Base-by-base conservation (phyloP, 35 echinoderm and acorn worm genomes). In the Antedon bifida region DNA sequence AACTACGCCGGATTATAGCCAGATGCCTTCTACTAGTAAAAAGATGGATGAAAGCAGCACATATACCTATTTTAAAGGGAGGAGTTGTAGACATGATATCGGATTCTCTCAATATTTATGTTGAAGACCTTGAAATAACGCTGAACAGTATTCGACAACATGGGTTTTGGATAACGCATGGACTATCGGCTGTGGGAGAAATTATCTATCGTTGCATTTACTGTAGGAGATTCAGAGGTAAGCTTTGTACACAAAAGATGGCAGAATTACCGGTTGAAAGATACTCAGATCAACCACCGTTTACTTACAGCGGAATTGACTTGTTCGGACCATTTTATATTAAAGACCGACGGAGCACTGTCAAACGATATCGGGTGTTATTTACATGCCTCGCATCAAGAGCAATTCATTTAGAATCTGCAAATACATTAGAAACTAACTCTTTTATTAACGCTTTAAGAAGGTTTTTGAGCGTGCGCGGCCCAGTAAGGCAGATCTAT, bases 281-380 rank as follows among this genome's bases (percentile, higher is more conserved):
- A 9, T 9, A 9, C 4, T 5, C 5, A 9, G 74, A 26, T 9
- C n/a, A 28, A 28, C 74, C 74, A 32, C 74, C 74, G 4, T 76
- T 76, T 26, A 9, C 74, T 9, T 5, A 9, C n/a, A 9, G 74
- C n/a, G 74, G 74, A 30, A 26, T 76, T 5, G 74, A 76, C 26
- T 26, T 76, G 74, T 76, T 76, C n/a, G 74, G 74, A 76, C 74
- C 74, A 5, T 76, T 76, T 26, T 26, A 30, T 5, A 32, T 76
- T 32, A 76, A 76, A 26, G 74, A 76, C 4, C 26, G 78, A 10
- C 36, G 91, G 34, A 94, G 85, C 14, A 74, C 76, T 4, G 0
- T 87, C 28, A 95, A 91, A 46, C 82, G 85, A 74, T 90, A 85
- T 36, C 85, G 88, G 29, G 76, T 91, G 4, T 33, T 94, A 30